A percentile compares a stretch with the other conserved stretches of the same genome.
These are phyloP conservation scores for Microcebus griseorufus DNA, from an alignment of 2,113 vertebrate species.

Conservation along the genomic window DNA sequence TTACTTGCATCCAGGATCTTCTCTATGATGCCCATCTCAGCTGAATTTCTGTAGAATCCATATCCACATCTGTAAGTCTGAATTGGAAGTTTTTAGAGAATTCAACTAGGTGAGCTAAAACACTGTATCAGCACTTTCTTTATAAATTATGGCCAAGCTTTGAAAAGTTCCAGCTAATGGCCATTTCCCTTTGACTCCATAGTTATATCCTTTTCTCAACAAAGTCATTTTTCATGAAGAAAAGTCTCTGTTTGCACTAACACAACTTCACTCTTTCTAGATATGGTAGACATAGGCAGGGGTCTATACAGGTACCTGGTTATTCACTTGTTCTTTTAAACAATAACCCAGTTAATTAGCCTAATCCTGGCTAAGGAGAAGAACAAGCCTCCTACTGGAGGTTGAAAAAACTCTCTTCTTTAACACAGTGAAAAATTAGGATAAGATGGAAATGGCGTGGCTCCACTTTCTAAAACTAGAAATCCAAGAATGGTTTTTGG, in stretches of 20 bases:
- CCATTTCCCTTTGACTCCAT: neutral
- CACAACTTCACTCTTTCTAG: neutral
- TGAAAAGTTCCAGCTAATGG: neutral
- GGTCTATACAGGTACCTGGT: neutral
- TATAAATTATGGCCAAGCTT: neutral
- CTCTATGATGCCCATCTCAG: neutral
- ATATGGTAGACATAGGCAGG: neutral
- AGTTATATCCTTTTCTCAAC: neutral
- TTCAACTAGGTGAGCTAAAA: neutral
- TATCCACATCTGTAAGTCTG: neutral
- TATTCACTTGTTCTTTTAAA: neutral
- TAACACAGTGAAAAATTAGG: neutral
- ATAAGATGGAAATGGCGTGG: neutral
- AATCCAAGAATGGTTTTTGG: neutral
- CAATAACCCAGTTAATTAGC: neutral
- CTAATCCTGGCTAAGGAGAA: neutral
- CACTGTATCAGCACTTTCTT: too few relatives aligned
- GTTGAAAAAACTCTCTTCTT: neutral
- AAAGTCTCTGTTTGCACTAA: neutral
- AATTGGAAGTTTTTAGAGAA: neutral
- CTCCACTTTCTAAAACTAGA: neutral
- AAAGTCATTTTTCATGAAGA: neutral
- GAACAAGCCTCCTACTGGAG: neutral
- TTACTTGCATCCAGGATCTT: neutral
- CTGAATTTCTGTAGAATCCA: neutral